Evolutionary conservation across 2,797 vertebrate genomes (phyloP).

Genomic region (Alexandromys oeconomus): DNA sequence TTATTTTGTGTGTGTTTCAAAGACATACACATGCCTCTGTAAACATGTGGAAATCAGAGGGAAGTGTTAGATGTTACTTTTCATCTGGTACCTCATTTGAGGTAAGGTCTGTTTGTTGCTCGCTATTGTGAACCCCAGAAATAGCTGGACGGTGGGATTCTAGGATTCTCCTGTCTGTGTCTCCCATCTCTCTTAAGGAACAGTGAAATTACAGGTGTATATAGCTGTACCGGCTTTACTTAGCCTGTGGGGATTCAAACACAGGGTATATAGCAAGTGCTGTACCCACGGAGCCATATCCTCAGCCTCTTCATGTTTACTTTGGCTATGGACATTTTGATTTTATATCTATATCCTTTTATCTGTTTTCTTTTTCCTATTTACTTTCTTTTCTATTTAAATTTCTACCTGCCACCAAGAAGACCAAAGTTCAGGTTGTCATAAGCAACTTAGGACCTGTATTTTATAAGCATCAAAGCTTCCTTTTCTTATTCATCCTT

Average conservation of each 20-base stretch:
- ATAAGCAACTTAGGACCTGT: too few relatives aligned
- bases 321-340: neutral
- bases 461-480: neutral
- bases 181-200: neutral
- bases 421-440: neutral
- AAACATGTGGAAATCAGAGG: neutral
- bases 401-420: neutral
- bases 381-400: neutral
- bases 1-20: neutral
- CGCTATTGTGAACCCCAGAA: neutral
- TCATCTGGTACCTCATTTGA: neutral
- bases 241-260: neutral
- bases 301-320: neutral
- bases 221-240: neutral
- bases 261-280: neutral
- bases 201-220: neutral
- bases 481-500: neutral
- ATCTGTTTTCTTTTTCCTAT: neutral
- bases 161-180: neutral
- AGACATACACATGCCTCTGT: neutral
- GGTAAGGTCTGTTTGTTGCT: neutral
- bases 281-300: neutral
- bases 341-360: neutral
- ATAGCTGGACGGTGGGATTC: neutral
- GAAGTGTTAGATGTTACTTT: neutral